Conservation (phyloP, 1,140 invertebrate species). For the Sarcophaga peregrina region DNA sequence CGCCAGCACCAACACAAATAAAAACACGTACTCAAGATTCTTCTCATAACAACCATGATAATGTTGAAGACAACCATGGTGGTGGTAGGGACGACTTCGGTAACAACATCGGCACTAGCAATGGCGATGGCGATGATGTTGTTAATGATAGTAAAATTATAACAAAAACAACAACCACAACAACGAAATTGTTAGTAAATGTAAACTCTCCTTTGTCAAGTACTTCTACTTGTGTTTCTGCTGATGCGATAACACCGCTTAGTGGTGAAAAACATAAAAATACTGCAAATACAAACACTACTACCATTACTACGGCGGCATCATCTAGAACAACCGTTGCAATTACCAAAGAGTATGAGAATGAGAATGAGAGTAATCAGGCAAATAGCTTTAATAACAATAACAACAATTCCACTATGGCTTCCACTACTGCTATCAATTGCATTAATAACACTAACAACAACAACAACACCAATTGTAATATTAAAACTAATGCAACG, state of each 20-base stretch:
- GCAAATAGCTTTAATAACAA: not conserved
- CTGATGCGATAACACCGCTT: not conserved
- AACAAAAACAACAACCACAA: not conserved
- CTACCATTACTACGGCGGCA: not conserved
- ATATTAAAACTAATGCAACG: not conserved
- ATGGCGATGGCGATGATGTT: not conserved
- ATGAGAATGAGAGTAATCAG: not conserved
- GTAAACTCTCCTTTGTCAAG: not conserved
- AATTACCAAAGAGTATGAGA: too few relatives aligned
- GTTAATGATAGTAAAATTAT: conserved; percentile 5
- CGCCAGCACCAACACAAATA: not conserved
- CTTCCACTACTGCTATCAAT: not conserved
- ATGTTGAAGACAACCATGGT: too few relatives aligned
- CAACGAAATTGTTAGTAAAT: not conserved
- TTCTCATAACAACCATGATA: too few relatives aligned
- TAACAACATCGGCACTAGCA: too few relatives aligned
- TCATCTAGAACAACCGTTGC: too few relatives aligned
- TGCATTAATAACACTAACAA: not conserved
- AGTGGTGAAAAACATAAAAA: not conserved
- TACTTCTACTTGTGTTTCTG: not conserved
- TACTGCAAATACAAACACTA: not conserved
- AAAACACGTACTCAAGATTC: not conserved
- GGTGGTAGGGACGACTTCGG: too few relatives aligned
- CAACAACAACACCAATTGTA: conserved; percentile 14
- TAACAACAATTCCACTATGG: not conserved